Base-by-base conservation (phyloP, 2,113 vertebrate genomes). In the Willisornis vidua region DNA sequence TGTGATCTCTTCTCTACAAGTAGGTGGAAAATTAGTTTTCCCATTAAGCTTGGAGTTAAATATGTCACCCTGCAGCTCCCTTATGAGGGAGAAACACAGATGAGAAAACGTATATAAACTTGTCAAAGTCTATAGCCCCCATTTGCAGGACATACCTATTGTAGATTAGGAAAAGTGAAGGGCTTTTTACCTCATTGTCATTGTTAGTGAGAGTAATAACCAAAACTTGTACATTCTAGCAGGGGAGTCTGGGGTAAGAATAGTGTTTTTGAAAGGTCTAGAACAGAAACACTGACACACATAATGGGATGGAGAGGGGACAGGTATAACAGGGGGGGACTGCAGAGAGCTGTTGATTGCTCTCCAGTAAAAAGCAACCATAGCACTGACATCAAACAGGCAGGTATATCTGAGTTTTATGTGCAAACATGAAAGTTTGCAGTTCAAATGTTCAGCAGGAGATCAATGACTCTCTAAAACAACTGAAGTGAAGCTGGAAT, bases 281-380 rank as follows among this genome's bases (percentile, higher is more conserved):
- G n/a, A 82, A 41, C 25, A 89, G 85, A 65, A 94, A 75, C 1
- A 1, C 43, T 86, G 80, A 41, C 39, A n/a, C 28, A 54, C 0
- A 3, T 19, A 25, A 8, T 0, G 17, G 22, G 24, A 39, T 61
- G 33, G 22, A 72, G 11, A 0, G 6, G 13, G 15, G 12, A n/a
- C 1, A 1, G 19, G 29, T 25, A 61, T 2, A 1, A 26, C 20
- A 13, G 29, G 4, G 3, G 31, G 26, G 25, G 22, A 52, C 49
- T 70, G 41, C 41, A 81, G 55, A 43, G 54, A 33, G 25, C 37
- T 87, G 35, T 35, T 87, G 24, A 19, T 22, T 58, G 26, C 57
- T 46, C 8, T 4, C 15, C 22, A 31, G 10, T 49, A 15, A 55
- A 72, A 24, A 57, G 4, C 29, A 67, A 54, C 29, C 37, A n/a